Evolutionary conservation across 2,797 vertebrate genomes (phyloP).

Genomic region (Potorous gilbertii): DNA sequence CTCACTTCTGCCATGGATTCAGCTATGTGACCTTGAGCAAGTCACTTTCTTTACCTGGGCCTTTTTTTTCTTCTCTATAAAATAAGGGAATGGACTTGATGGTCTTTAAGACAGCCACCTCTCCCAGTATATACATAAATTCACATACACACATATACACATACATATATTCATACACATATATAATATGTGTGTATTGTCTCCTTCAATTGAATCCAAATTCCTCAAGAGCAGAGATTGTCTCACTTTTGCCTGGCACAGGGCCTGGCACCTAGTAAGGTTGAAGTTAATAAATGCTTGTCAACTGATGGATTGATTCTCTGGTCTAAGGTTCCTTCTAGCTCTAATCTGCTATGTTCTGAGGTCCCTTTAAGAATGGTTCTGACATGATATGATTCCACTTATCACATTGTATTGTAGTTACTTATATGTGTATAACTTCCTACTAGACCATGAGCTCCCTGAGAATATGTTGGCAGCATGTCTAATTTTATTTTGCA

Average conservation of each 20-base stretch:
- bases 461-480: background rate
- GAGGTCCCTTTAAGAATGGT: background rate
- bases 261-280: background rate
- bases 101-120: background rate
- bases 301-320: background rate
- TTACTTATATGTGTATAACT: background rate
- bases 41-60: background rate
- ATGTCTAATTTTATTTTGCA: background rate
- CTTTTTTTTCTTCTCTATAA: background rate
- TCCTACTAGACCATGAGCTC: background rate
- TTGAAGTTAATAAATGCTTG: background rate
- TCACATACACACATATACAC: background rate
- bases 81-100: background rate
- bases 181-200: background rate
- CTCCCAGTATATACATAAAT: no score
- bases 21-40: background rate
- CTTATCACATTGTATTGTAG: background rate
- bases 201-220: background rate
- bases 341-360: background rate
- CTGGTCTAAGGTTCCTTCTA: background rate
- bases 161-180: background rate
- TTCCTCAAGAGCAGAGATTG: background rate
- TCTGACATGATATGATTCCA: background rate
- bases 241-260: background rate
- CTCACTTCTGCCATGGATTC: background rate